Percentiles rank a stretch among this genome's conserved stretches.
Conservation (phyloP, 2,888 invertebrate species). For the Belgica antarctica region DNA sequence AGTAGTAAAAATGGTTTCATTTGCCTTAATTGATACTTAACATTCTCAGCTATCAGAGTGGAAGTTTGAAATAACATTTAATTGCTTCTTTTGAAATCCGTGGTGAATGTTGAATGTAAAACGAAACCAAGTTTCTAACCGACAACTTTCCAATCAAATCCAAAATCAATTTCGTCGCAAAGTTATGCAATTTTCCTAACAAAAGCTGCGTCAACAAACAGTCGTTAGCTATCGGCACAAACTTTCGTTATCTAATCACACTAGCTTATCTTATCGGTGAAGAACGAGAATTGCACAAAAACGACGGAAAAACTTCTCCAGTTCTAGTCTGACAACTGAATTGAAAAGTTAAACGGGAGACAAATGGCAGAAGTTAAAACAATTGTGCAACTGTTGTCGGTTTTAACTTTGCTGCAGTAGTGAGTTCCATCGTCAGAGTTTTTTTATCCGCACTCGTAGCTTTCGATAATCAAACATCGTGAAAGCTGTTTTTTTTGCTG, state of each 20-base stretch:
- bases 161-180: conserved; percentile 1
- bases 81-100: no score
- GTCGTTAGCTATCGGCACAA: background rate
- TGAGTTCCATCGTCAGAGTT: conserved; percentile 22
- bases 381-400: background rate
- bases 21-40: no score
- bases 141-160: no score
- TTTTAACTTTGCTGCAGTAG: conserved; percentile 28
- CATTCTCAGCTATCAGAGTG: no score
- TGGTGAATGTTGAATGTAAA: no score
- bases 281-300: background rate
- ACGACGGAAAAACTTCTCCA: background rate
- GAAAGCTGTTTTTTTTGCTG: background rate
- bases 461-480: background rate
- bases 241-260: conserved; percentile 14
- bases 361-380: conserved; percentile 28
- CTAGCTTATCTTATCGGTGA: background rate
- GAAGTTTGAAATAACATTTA: no score
- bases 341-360: background rate
- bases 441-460: conserved; percentile 1
- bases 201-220: background rate
- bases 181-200: conserved; percentile 15
- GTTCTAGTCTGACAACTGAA: background rate
- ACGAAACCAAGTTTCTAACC: no score
- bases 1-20: no score